These are phyloP conservation scores for Anguilla marmorata DNA, from an alignment of 2,797 vertebrate species.

Conservation along the genomic window DNA sequence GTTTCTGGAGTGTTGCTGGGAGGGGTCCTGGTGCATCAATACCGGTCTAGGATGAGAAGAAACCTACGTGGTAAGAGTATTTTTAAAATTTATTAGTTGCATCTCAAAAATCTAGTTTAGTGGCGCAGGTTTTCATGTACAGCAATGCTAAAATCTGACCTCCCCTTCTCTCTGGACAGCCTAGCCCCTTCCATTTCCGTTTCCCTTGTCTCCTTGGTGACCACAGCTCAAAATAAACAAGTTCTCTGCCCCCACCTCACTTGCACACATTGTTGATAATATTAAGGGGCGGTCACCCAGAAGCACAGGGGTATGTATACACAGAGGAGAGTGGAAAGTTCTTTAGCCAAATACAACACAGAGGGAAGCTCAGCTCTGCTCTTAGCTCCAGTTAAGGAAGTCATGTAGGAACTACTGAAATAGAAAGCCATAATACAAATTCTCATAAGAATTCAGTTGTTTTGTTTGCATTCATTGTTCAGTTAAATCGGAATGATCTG, in stretches of 20 bases:
- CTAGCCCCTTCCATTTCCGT: not conserved
- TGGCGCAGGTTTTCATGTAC: not conserved
- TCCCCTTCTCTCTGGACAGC: not conserved
- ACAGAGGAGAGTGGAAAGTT: not conserved
- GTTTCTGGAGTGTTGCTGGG: conserved; percentile 71
- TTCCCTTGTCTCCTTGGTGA: not conserved
- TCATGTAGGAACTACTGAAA: not conserved
- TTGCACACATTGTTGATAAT: not conserved
- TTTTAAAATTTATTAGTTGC: not conserved
- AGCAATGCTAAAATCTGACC: not conserved
- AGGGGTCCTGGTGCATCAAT: conserved; percentile 74
- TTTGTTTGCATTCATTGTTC: not conserved
- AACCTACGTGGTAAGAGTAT: conserved; percentile 72
- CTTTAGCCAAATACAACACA: not conserved
- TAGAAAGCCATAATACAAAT: not conserved
- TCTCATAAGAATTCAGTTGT: not conserved
- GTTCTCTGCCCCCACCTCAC: not conserved
- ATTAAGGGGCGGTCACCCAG: not conserved
- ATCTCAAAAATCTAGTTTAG: not conserved
- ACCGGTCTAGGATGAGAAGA: conserved; percentile 68
- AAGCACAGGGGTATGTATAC: not conserved
- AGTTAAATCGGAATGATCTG: not conserved
- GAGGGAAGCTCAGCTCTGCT: not conserved
- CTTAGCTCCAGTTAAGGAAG: not conserved
- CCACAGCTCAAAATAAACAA: not conserved